These are phyloP conservation scores for Helicoverpa armigera DNA, from an alignment of 1,140 invertebrate species.

Conservation along the genomic window DNA sequence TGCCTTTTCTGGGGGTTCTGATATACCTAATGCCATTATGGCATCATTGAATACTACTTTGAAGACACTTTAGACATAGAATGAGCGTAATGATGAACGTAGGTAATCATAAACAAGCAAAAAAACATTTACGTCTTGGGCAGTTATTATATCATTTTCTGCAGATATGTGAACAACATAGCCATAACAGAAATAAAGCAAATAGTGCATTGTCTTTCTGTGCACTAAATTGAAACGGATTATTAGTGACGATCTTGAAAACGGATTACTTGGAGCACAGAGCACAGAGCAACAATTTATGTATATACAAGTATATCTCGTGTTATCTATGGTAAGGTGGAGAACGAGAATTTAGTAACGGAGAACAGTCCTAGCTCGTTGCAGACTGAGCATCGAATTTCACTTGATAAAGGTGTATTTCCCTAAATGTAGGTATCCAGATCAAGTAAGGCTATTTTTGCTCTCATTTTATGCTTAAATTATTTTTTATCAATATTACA, in stretches of 20 bases:
- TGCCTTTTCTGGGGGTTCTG: too few relatives aligned
- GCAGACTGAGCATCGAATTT: neutral
- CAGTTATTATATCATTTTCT: neutral
- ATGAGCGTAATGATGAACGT: too few relatives aligned
- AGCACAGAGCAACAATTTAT: neutral
- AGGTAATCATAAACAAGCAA: too few relatives aligned
- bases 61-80: too few relatives aligned
- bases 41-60: too few relatives aligned
- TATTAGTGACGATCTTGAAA: conserved; percentile 6
- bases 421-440: too few relatives aligned
- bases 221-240: conserved; percentile 12
- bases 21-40: too few relatives aligned
- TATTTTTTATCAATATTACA: too few relatives aligned
- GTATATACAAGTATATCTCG: neutral
- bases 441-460: too few relatives aligned
- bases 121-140: too few relatives aligned
- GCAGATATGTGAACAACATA: neutral
- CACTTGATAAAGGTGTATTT: neutral
- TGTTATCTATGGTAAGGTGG: neutral
- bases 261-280: conserved; percentile 4
- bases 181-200: neutral
- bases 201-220: neutral
- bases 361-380: neutral
- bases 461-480: too few relatives aligned
- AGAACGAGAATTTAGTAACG: neutral